Evolutionary conservation across 2,113 vertebrate species (phyloP), one percentile per base, ranked within the genome.

Genomic region (Cervus canadensis): DNA sequence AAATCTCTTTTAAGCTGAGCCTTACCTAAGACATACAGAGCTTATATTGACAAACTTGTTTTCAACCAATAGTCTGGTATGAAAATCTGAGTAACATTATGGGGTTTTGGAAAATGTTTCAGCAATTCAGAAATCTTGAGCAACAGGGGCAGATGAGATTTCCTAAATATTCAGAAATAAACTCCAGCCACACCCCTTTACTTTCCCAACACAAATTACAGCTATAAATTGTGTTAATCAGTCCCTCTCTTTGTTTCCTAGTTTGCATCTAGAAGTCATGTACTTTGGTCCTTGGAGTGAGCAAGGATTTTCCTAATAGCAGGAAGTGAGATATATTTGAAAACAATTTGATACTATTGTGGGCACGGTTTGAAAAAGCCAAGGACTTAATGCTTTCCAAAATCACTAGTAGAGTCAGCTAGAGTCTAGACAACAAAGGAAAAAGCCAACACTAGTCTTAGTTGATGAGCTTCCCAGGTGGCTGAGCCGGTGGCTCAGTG

Each of bases 121-220:
- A 54, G 30, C 45, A 71, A 83, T 87, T 82, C 59, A 43, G 48
- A 78, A 76, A 89, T 67, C 26, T 52, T 64, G 30, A 89, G 48
- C 7, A 57, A 78, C 2, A 57, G 21, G 26, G 60, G 26, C 15
- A 95, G 60, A 89, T 14, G 23, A 57, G 9, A 76, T 92, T 89
- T 94, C 64, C 78, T 89, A 88, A 97, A 94, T 45, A 94, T 89
- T 78, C 64, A 86, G 48, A 92, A 89, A 56, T 67, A 90, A 95
- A 82, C 74, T 45, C 33, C 19, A 82, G 43, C 10, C n/a, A 43
- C 26, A 50, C 6, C 15, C 78, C 6, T 87, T 83, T 90, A 78
- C 82, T 57, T 74, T 50, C 25, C 36, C 43, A 50, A 57, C 74
- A 54, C 3, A 81, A 57, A 71, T 45, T 52, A 30, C 4, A 83